Evolutionary conservation across 2,888 invertebrate genomes (phyloP).

Genomic region (Drosophila formosana): DNA sequence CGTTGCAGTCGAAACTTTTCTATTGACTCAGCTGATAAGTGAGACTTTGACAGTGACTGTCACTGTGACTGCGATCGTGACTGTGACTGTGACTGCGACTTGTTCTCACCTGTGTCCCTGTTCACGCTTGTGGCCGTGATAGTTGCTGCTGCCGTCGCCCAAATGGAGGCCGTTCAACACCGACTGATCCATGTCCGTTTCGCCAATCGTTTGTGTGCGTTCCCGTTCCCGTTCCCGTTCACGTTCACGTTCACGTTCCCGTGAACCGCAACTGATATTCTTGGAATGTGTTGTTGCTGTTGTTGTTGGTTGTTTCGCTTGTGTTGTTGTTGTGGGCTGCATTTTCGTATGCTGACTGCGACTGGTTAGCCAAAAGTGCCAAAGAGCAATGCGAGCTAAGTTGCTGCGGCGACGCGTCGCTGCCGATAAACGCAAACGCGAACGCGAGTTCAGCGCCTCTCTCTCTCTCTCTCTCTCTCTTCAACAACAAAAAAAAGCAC

Average conservation of each 20-base stretch:
- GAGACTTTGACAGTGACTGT: neutral
- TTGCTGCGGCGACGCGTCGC: constrained; percentile 47
- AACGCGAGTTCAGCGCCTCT: constrained; percentile 44
- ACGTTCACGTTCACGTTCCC: constrained; percentile 44
- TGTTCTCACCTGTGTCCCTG: constrained; percentile 83
- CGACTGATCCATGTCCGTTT: constrained; percentile 80
- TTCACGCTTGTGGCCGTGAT: constrained; percentile 83
- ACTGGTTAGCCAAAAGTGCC: constrained; percentile 60
- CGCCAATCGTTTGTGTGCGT: constrained; percentile 73
- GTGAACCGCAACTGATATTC: constrained; percentile 25
- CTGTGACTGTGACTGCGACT: neutral
- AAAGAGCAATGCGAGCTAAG: constrained; percentile 54
- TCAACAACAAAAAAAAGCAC: constrained; percentile 20
- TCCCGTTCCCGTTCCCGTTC: constrained; percentile 29
- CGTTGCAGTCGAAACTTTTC: constrained; percentile 3
- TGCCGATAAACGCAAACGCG: constrained; percentile 30
- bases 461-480: neutral
- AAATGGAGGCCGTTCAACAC: constrained; percentile 72
- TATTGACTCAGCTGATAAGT: constrained; percentile 35
- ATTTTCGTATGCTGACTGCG: constrained; percentile 50
- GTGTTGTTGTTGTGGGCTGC: constrained; percentile 35
- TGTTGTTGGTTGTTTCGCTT: constrained; percentile 32
- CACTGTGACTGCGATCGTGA: neutral
- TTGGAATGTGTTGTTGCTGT: constrained; percentile 43
- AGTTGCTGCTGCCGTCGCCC: constrained; percentile 52